Conservation (phyloP, 2,113 vertebrate genomes). For the Choloepus hoffmanni region DNA sequence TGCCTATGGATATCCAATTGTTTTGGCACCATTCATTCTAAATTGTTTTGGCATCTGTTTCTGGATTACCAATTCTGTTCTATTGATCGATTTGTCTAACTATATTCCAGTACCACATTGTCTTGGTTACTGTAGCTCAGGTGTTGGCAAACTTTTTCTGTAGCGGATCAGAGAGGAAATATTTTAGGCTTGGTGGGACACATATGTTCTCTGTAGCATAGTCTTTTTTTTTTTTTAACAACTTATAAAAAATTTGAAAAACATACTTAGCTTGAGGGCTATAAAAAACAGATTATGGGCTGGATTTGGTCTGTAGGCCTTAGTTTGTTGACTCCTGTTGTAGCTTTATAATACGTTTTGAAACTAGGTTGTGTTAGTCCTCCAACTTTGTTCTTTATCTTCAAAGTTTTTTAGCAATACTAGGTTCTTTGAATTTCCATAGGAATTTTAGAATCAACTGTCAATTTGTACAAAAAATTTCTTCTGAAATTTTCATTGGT, state of each 20-base stretch:
- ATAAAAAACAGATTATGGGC: background rate
- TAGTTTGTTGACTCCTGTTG: background rate
- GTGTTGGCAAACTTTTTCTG: background rate
- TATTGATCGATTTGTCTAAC: background rate
- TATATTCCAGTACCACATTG: background rate
- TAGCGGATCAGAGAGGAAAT: background rate
- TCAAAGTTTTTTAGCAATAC: background rate
- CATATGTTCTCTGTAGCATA: background rate
- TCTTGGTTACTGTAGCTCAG: background rate
- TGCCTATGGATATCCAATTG: background rate
- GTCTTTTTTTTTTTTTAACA: background rate
- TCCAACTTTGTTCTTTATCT: background rate
- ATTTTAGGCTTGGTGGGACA: background rate
- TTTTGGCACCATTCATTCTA: background rate
- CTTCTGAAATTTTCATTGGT: background rate
- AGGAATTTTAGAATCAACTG: background rate
- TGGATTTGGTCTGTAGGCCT: background rate
- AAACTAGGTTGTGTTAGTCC: background rate
- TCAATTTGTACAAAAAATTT: background rate
- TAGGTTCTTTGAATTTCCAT: background rate
- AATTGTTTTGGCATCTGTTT: background rate
- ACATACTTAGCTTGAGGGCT: background rate
- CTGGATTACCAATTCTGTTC: background rate
- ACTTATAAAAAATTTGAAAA: background rate
- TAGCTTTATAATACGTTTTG: background rate